These are phyloP conservation scores for Poeciliopsis prolifica DNA, from an alignment of 2,113 vertebrate species.

Conservation along the genomic window DNA sequence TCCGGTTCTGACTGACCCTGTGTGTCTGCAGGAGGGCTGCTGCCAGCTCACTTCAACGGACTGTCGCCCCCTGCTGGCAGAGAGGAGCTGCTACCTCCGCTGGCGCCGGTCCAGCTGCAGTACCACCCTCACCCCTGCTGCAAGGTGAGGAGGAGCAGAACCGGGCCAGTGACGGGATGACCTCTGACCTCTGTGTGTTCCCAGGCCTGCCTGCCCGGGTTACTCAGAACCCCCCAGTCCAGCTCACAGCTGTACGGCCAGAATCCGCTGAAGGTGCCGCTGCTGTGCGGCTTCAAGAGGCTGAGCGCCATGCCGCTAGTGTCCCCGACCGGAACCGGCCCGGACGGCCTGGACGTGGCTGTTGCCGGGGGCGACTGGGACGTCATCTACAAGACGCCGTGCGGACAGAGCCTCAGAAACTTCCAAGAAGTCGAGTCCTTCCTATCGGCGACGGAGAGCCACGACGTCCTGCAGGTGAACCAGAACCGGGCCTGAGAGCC, in stretches of 20 bases:
- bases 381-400: constrained; percentile 89
- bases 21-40: constrained; percentile 36
- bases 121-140: constrained; percentile 78
- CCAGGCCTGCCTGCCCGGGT: constrained; percentile 76
- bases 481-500: background rate
- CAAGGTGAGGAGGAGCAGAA: constrained; percentile 24
- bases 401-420: constrained; percentile 85
- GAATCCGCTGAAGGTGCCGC: constrained; percentile 88
- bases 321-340: accelerated
- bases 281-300: constrained; percentile 87
- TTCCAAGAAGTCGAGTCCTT: constrained; percentile 85
- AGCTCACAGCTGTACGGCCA: constrained; percentile 72
- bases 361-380: constrained; percentile 37
- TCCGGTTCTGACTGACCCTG: background rate
- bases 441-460: constrained; percentile 83
- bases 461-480: constrained; percentile 80
- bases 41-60: background rate
- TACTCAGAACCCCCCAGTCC: constrained; percentile 47
- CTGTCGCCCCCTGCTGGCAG: constrained; percentile 7
- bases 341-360: background rate
- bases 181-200: background rate
- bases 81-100: constrained; percentile 52
- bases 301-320: constrained; percentile 70
- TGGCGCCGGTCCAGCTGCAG: constrained; percentile 23
- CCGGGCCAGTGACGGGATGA: no score